These are phyloP conservation scores for Muscicapa adusta DNA, from an alignment of 2,113 vertebrate genomes.

Conservation along the genomic window DNA sequence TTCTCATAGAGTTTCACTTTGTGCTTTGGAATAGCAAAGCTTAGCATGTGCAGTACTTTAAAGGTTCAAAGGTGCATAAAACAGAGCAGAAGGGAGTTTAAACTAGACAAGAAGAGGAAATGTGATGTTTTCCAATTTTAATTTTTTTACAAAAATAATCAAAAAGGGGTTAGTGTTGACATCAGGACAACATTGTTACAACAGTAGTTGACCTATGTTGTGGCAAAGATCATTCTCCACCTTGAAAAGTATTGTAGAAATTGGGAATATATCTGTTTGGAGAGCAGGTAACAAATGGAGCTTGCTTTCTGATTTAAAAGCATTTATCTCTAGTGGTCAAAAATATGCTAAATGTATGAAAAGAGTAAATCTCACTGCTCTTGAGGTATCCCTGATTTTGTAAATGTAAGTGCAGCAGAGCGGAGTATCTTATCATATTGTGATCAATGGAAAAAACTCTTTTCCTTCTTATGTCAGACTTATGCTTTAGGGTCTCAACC, in stretches of 20 bases:
- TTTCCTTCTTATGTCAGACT: not conserved
- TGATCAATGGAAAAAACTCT: not conserved
- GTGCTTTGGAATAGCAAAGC: not conserved
- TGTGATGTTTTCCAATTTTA: not conserved
- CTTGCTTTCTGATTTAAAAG: not conserved
- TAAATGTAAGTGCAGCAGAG: not conserved
- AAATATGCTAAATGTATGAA: not conserved
- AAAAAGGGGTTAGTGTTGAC: not conserved
- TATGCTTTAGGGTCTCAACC: not conserved
- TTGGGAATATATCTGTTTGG: not conserved
- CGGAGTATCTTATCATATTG: not conserved
- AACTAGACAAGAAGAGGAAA: not conserved
- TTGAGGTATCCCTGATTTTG: not conserved
- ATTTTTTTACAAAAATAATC: not conserved
- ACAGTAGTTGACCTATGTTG: not conserved
- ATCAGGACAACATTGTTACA: not conserved
- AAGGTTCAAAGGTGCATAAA: not conserved
- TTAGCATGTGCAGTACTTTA: not conserved
- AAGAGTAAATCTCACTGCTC: not conserved
- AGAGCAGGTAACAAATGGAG: not conserved
- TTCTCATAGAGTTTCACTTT: not conserved
- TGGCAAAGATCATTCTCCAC: not conserved
- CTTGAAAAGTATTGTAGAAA: not conserved
- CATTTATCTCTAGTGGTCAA: not conserved
- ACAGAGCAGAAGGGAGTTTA: not conserved